These are phyloP conservation scores for Vulpes ferrilata DNA, from an alignment of 2,113 vertebrate species.

Conservation along the genomic window DNA sequence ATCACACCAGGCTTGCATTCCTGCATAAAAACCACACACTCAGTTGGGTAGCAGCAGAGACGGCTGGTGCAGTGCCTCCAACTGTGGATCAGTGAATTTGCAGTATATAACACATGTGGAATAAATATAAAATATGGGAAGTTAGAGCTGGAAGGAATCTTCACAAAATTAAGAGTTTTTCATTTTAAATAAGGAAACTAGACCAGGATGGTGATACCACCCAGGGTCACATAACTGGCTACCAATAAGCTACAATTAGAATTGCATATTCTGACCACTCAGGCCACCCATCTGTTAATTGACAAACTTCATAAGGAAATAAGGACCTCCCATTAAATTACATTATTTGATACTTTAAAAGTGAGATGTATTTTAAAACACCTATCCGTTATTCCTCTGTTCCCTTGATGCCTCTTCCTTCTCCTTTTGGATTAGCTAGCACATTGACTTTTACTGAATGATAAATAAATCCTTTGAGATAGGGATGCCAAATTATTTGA, in stretches of 20 bases:
- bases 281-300: neutral
- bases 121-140: neutral
- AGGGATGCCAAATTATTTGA: neutral
- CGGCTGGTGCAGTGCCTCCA: neutral
- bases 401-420: neutral
- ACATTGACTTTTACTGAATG: constrained; percentile 20
- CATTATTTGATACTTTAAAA: neutral
- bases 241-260: neutral
- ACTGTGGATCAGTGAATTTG: neutral
- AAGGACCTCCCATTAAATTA: neutral
- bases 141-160: neutral
- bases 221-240: neutral
- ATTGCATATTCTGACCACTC: neutral
- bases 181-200: constrained; percentile 15
- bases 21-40: neutral
- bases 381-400: neutral
- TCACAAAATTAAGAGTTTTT: neutral
- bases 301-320: constrained; percentile 4
- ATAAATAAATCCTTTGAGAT: constrained; percentile 25
- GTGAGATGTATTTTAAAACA: neutral
- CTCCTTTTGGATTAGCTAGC: neutral
- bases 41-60: neutral
- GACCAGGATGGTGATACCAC: neutral
- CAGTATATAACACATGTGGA: neutral
- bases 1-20: neutral